Conservation (phyloP, 2,113 vertebrate genomes). For the Balaeniceps rex region DNA sequence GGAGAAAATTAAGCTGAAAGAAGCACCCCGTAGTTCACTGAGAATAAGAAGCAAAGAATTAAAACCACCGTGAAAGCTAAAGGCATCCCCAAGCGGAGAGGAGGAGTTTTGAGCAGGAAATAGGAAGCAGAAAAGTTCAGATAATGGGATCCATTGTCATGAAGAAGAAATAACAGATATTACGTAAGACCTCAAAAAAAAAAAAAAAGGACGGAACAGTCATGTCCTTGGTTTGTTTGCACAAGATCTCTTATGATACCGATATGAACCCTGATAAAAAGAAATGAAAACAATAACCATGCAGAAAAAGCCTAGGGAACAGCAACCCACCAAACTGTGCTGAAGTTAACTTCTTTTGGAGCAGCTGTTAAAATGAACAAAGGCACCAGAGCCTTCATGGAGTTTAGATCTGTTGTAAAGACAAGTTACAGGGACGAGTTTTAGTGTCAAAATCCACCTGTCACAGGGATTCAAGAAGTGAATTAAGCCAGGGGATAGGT, state of each 20-base stretch:
- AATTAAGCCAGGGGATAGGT: neutral
- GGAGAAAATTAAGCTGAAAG: neutral
- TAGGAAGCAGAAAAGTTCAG: neutral
- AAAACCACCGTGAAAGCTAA: neutral
- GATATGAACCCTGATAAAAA: neutral
- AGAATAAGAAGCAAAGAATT: neutral
- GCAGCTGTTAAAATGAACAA: neutral
- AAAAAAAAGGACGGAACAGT: neutral
- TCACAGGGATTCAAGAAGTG: fast-evolving
- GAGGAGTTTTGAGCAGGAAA: neutral
- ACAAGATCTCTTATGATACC: neutral
- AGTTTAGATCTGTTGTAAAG: neutral
- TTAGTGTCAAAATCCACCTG: neutral
- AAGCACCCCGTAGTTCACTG: neutral
- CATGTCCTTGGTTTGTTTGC: neutral
- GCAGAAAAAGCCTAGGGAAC: neutral
- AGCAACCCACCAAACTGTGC: neutral
- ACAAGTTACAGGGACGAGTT: neutral
- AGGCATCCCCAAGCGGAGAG: neutral
- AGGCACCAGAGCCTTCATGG: neutral
- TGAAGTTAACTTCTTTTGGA: neutral
- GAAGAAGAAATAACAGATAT: neutral
- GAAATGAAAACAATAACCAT: neutral
- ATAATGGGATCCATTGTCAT: neutral
- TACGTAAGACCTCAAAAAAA: neutral